Percentiles rank a stretch among this genome's conserved stretches.
Conservation (phyloP, 2,888 invertebrate genomes). For the Chrysolina oricalcia region DNA sequence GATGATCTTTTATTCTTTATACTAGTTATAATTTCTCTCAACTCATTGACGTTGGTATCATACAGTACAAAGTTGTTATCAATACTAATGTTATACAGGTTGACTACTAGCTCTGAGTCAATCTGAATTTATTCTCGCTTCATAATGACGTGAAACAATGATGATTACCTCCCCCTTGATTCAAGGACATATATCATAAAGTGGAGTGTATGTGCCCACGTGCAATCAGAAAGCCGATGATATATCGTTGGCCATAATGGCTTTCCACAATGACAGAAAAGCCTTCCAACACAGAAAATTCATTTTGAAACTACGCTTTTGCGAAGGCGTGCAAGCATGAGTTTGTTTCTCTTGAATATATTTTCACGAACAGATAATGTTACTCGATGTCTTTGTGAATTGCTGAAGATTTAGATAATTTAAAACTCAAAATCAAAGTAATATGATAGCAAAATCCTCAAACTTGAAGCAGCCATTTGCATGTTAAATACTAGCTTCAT, state of each 20-base stretch:
- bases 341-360: not conserved
- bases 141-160: constrained; percentile 1
- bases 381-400: no score
- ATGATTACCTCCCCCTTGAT: not conserved
- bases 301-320: not conserved
- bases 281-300: constrained; percentile 8
- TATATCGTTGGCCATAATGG: constrained; percentile 18
- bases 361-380: no score
- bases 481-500: no score
- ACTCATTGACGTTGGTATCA: no score
- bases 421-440: no score
- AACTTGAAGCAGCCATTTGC: no score
- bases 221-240: constrained; percentile 15
- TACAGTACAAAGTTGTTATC: no score
- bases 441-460: no score
- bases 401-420: not conserved
- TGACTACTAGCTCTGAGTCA: no score
- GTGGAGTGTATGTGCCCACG: not conserved
- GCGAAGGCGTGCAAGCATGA: not conserved
- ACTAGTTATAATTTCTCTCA: no score
- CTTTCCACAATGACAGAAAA: constrained; percentile 9
- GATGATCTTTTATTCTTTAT: no score
- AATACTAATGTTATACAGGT: no score
- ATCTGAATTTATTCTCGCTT: not conserved
- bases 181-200: constrained; percentile 9